phyloP scores from a whole-genome alignment of 2,797 vertebrate genomes.

The Urosaurus nigricauda region DNA sequence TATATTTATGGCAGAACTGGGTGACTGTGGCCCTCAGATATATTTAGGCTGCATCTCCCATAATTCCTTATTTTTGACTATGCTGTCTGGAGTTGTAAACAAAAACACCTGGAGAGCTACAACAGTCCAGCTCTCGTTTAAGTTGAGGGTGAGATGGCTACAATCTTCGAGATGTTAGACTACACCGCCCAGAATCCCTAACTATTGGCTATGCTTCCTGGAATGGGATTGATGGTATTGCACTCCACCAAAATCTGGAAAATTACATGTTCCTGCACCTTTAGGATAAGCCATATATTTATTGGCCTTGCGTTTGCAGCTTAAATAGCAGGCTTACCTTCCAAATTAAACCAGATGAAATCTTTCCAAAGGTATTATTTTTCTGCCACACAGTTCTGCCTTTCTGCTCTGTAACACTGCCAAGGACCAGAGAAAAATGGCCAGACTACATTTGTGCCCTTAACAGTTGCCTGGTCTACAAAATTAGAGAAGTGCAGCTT shows the following conservation, averaged over 20 bases:
- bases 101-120: too few species aligned
- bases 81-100: not conserved
- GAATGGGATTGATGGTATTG: not conserved
- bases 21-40: not conserved
- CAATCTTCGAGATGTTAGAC: not conserved
- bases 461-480: not conserved
- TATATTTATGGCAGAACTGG: not conserved
- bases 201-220: not conserved
- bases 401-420: not conserved
- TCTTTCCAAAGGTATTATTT: slow-evolving; percentile 5
- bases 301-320: not conserved
- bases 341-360: not conserved
- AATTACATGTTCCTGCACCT: not conserved
- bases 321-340: not conserved
- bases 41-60: not conserved
- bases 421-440: not conserved
- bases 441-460: not conserved
- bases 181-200: not conserved
- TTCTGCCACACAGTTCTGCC: not conserved
- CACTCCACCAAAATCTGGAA: not conserved
- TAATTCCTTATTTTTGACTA: not conserved
- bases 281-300: not conserved
- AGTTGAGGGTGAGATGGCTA: too few species aligned
- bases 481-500: not conserved
- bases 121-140: too few species aligned